Base-by-base conservation (phyloP, 2,113 vertebrate species). In the Meriones unguiculatus region DNA sequence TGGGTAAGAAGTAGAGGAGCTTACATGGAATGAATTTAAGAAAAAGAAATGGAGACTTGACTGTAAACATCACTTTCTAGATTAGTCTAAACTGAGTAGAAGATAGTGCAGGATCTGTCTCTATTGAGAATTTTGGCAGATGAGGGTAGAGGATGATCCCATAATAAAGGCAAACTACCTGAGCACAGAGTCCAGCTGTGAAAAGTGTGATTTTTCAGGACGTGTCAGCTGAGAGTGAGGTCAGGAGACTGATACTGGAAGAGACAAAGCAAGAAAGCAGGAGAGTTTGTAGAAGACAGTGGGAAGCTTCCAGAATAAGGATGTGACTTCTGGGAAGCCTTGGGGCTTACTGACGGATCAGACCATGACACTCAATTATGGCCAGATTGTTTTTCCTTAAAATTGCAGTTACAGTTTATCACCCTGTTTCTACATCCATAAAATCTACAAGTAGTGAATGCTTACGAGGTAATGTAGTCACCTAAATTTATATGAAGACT, bases 1-100 rank as follows among this genome's bases (percentile, higher is more conserved):
- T 15, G 2, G 13, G 35, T 0, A 25, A 0, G 3, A 32, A 0
- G 25, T 10, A 13, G 75, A 7, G 38, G 22, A 18, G 69, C 14
- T 28, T 32, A 65, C 13, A 0, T 13, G 3, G 41, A 75, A n/a
- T 22, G 52, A 50, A 52, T 4, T 38, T 46, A 24, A 81, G 57
- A 72, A 17, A 88, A 77, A 84, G 70, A 13, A 90, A 94, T 17
- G 69, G 30, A 91, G 41, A 75, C 18, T 70, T 24, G 86, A 32
- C 9, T 59, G 54, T 6, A 91, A 8, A 67, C 32, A 78, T 78
- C 41, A 46, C 41, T 86, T 89, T 85, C 65, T 70, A 67, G 50
- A 30, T 65, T 25, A n/a, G 18, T 32, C 14, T 28, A 15, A 54
- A 17, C 22, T 62, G 9, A 84, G 46, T 5, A 50, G 12, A 14